Evolutionary conservation across 2,113 vertebrate genomes (phyloP), one percentile per base, ranked within the genome.

Genomic region (Tretioscincus oriximinensis): DNA sequence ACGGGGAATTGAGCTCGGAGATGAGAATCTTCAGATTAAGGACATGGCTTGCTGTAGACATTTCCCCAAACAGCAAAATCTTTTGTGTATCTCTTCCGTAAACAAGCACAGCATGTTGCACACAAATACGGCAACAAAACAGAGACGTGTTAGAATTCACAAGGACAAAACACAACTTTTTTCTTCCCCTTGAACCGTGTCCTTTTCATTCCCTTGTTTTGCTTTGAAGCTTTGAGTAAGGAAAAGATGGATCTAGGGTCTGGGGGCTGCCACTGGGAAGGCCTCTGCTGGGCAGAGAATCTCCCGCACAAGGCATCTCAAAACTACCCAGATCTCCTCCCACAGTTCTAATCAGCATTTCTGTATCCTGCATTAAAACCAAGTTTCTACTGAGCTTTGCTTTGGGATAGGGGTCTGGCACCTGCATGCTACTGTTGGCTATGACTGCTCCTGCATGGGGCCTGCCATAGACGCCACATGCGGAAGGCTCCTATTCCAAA

Each of bases 21-120:
- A 7, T 20, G 81, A 73, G 28, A 83, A 81, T 67, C 24, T 85
- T 51, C 73, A 76, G 81, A 41, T 74, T 85, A 22, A 69, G 28
- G 66, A 90, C 77, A 73, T 58, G 54, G 54, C 54, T 58, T 16
- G 14, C 54, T 18, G 3, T 51, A 51, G 49, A 9, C 12, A 51
- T 14, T 51, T 51, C 12, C 12, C 12, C 9, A 51, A 51, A 51
- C 9, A 58, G 54, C 54, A 58, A 58, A 41, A 58, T 14, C 54
- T 58, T 58, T 73, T 89, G 84, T 83, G 79, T n/a, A 76, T 79
- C n/a, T 84, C 72, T 88, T 80, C 64, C 54, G 7, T 31, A 70
- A 54, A 65, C 45, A 73, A 63, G 49, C 14, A 2, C 54, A 16
- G 18, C 54, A 4, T 69, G 70, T 51, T 73, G 73, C 24, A 26